These are phyloP conservation scores for Parapristionchus giblindavisi DNA, from an alignment of 2,888 invertebrate species.

Conservation along the genomic window DNA sequence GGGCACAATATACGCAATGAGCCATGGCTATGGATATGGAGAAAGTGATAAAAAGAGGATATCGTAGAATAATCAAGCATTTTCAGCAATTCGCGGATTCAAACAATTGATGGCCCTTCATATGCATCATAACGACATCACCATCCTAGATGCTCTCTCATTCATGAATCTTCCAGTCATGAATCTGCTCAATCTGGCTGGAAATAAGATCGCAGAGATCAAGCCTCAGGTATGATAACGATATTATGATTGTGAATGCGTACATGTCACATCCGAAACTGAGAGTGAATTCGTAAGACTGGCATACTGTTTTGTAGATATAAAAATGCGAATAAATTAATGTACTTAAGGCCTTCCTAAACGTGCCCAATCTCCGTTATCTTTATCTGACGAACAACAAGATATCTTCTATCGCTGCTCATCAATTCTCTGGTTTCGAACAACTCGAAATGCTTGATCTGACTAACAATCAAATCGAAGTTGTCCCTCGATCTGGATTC, in stretches of 20 bases:
- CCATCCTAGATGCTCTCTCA: slow-evolving; percentile 60
- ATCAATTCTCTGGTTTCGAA: slow-evolving; percentile 67
- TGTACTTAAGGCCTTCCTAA: slow-evolving; percentile 68
- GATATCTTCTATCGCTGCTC: slow-evolving; percentile 50
- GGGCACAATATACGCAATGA: too few relatives aligned
- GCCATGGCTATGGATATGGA: too few relatives aligned
- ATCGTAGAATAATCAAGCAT: neutral
- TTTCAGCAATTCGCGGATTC: slow-evolving; percentile 68
- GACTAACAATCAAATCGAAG: slow-evolving; percentile 54
- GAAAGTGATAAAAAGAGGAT: too few relatives aligned
- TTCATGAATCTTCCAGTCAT: slow-evolving; percentile 69
- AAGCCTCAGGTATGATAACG: slow-evolving; percentile 33
- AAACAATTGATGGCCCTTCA: slow-evolving; percentile 68
- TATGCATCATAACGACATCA: slow-evolving; percentile 65
- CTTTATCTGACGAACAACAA: slow-evolving; percentile 67
- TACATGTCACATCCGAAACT: too few relatives aligned
- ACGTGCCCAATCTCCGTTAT: slow-evolving; percentile 68
- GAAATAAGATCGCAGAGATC: slow-evolving; percentile 58
- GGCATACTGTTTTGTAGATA: too few relatives aligned
- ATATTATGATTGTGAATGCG: neutral
- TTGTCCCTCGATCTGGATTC: slow-evolving; percentile 50
- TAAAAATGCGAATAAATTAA: too few relatives aligned
- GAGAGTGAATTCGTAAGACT: too few relatives aligned
- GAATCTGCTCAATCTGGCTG: slow-evolving; percentile 66
- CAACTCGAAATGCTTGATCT: slow-evolving; percentile 65